Conservation (phyloP, 2,113 vertebrate species). For the Alexandromys fortis region DNA sequence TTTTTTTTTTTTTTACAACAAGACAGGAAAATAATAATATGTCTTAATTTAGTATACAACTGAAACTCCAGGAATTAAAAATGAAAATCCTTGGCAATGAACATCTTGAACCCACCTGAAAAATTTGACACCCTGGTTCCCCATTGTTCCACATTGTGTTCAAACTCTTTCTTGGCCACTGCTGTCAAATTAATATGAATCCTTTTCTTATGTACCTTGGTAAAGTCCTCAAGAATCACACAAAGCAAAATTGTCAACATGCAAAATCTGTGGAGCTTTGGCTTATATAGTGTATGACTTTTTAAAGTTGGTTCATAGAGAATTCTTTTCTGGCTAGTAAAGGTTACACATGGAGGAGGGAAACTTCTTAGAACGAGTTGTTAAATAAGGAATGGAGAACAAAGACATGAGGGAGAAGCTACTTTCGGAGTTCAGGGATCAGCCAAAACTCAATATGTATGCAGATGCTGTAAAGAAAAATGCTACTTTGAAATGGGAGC, state of each 20-base stretch:
- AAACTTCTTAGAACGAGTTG: too few relatives aligned
- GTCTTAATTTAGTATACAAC: neutral
- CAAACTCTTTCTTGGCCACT: neutral
- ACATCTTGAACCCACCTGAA: neutral
- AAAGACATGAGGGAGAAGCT: too few relatives aligned
- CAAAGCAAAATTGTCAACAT: neutral
- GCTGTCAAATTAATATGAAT: neutral
- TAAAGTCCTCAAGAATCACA: neutral
- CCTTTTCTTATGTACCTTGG: neutral
- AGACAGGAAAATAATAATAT: neutral
- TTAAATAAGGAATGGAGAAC: neutral
- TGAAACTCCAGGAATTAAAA: neutral
- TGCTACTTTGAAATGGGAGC: neutral
- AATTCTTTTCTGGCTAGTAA: neutral
- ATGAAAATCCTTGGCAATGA: neutral
- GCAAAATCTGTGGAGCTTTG: neutral
- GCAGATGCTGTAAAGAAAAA: neutral
- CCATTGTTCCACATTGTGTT: neutral
- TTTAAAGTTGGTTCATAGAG: neutral
- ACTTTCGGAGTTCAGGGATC: accelerated
- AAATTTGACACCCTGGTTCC: neutral
- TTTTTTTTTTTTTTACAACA: neutral
- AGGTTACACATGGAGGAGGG: neutral
- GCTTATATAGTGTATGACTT: neutral
- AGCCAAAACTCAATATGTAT: neutral